Evolutionary conservation across 2,797 vertebrate genomes (phyloP), one percentile per base, ranked within the genome.

Genomic region (Coranthus polyacanthus): DNA sequence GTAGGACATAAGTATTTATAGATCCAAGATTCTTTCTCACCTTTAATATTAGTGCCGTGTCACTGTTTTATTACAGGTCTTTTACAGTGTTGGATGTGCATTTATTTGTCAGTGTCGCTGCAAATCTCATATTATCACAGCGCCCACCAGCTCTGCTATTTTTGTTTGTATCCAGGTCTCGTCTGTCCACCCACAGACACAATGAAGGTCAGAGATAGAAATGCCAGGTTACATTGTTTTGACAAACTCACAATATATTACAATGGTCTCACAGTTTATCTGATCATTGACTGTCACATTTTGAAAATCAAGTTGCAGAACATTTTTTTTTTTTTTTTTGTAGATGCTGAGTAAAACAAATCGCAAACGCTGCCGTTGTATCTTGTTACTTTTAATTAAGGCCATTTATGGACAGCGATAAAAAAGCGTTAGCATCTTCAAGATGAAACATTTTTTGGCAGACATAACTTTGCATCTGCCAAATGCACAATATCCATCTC

Each of bases 141-240:
- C 15, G 9, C 69, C 75, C 64, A 75, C 60, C 52, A 41, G 12
- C 53, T 61, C 37, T 75, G 44, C 52, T 78, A 26, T 70, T 83
- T 78, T 68, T 81, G 62, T 62, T 65, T 76, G 46, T 78, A 61
- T 56, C 45, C 60, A 61, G 67, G 59, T 84, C 32, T 82, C 50
- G 17, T 72, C 56, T 64, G 46, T 85, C 83, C 81, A 55, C 82
- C 83, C 81, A 87, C 86, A 72, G 52, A 62, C 39, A 49, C 13
- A 70, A 60, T 53, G 62, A 87, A 85, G 75, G 82, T 74, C 85
- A 81, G 45, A 56, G 52, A 74, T 4, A 42, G n/a, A 81, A 69
- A 72, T 69, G 41, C 56, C 76, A 68, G 68, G 71, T 87, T 62
- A 73, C 44, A 29, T 45, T 63, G 37, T 75, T 68, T 68, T 72